A percentile compares a stretch with the other conserved stretches of the same genome.
These are phyloP conservation scores for Trichacis sp. DNA, from an alignment of 2,888 invertebrate genomes.

Conservation along the genomic window DNA sequence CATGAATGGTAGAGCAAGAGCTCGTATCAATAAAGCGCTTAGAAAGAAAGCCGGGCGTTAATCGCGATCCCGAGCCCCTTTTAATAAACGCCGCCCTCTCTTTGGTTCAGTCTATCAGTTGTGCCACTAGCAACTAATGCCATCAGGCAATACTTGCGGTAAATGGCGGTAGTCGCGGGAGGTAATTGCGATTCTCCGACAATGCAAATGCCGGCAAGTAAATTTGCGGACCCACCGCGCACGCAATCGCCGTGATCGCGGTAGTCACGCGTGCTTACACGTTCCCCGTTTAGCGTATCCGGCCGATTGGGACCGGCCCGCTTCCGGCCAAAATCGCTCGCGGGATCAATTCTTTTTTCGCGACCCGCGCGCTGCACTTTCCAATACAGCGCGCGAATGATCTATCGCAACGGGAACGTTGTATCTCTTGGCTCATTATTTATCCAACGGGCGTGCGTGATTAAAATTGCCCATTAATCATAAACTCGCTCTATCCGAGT, in stretches of 20 bases:
- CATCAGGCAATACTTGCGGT: slow-evolving; percentile 14
- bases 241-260: slow-evolving; percentile 12
- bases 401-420: slow-evolving; percentile 38
- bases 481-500: slow-evolving; percentile 26
- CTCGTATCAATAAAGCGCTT: slow-evolving; percentile 2
- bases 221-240: slow-evolving; percentile 25
- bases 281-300: background rate
- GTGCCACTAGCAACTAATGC: slow-evolving; percentile 13
- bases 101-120: slow-evolving; percentile 26
- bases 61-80: slow-evolving; percentile 20
- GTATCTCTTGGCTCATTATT: slow-evolving; percentile 31
- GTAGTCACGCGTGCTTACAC: slow-evolving; percentile 15
- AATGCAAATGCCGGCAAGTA: slow-evolving; percentile 32
- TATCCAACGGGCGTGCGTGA: slow-evolving; percentile 38
- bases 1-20: background rate
- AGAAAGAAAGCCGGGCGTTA: slow-evolving; percentile 17
- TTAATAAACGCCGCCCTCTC: slow-evolving; percentile 29
- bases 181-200: slow-evolving; percentile 38
- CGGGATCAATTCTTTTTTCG: slow-evolving; percentile 25
- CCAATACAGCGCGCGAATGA: slow-evolving; percentile 26
- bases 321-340: slow-evolving; percentile 12
- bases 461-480: slow-evolving; percentile 40
- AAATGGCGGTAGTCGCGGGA: slow-evolving; percentile 26
- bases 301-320: background rate
- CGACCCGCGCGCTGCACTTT: slow-evolving; percentile 14